Percentiles rank a stretch among this genome's conserved stretches.
Conservation (phyloP, 2,797 vertebrate species). For the Sebastes itinus region DNA sequence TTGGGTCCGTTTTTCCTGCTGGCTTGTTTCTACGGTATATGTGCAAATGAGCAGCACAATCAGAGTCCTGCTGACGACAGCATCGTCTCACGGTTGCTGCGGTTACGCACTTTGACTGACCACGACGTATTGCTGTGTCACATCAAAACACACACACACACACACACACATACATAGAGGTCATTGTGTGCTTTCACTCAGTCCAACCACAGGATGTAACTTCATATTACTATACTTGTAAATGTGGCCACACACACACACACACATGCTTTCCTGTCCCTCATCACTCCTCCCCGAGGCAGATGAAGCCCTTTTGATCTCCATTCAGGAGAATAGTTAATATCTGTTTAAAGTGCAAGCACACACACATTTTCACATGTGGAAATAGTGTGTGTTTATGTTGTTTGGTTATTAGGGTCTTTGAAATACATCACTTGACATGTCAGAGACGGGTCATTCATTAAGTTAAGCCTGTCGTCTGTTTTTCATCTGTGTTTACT, state of each 20-base stretch:
- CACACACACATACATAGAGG: neutral
- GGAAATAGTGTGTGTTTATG: neutral
- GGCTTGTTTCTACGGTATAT: slow-evolving; percentile 54
- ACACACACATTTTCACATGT: neutral
- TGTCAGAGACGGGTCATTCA: neutral
- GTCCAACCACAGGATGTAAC: slow-evolving; percentile 16
- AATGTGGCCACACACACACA: neutral
- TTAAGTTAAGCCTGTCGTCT: neutral
- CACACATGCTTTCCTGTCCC: neutral
- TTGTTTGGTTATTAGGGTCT: neutral
- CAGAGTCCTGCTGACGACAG: slow-evolving; percentile 17
- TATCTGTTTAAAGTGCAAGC: slow-evolving; percentile 48
- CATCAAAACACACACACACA: neutral
- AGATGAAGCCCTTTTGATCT: slow-evolving; percentile 54
- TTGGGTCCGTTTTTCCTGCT: slow-evolving; percentile 17
- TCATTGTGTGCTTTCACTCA: neutral
- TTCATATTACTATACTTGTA: neutral
- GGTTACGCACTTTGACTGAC: slow-evolving; percentile 8
- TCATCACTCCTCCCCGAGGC: neutral
- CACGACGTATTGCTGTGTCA: neutral
- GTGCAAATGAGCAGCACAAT: slow-evolving; percentile 63
- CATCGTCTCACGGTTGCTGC: slow-evolving; percentile 5
- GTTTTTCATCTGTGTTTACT: neutral
- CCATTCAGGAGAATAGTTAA: slow-evolving; percentile 31
- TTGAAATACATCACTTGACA: neutral